Base-by-base conservation (phyloP, 2,113 vertebrate species). In the Callospermophilus lateralis region DNA sequence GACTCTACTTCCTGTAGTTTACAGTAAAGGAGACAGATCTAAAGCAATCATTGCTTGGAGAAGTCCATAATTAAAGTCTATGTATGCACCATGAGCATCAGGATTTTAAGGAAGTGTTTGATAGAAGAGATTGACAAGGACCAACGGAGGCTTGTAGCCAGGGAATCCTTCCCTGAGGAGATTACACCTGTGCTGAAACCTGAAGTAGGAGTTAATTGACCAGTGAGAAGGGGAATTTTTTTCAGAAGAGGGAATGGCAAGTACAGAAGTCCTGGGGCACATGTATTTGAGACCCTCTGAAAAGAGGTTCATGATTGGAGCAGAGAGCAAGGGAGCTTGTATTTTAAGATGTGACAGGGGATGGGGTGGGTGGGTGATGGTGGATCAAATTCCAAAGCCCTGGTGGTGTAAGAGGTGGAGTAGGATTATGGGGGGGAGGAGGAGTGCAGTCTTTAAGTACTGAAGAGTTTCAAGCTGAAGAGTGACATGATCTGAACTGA, bases 401-500 rank as follows among this genome's bases (percentile, higher is more conserved):
- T 93, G 1, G 1, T 72, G 51, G 17, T 73, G 53, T 2, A 73
- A 76, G 34, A 73, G 34, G 55, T 32, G 74, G 45, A 13, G 8
- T 61, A n/a, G n/a, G 19, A 24, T 26, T 68, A 20, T 24, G 61
- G 76, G 22, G 22, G 16, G 6, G 3, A 16, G 4, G 3, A 58
- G 12, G 53, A 76, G 0, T 65, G 6, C 4, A 61, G 77, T 51
- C 20, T 67, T 95, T 76, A 63, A 95, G 81, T 26, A 70, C 19
- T 6, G 39, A 92, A 93, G 73, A 73, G 9, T 80, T 90, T 97
- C 67, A 89, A 55, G 67, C 58, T 73, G 42, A 80, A 73, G 63
- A 86, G 16, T 15, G 55, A 84, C 0, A 3, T 32, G 73, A 74
- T 74, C 26, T 48, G 51, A 92, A 37, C 67, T 65, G 24, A 90